phyloP scores from a whole-genome alignment of 2,888 invertebrate species.

The Autographa pulchrina region DNA sequence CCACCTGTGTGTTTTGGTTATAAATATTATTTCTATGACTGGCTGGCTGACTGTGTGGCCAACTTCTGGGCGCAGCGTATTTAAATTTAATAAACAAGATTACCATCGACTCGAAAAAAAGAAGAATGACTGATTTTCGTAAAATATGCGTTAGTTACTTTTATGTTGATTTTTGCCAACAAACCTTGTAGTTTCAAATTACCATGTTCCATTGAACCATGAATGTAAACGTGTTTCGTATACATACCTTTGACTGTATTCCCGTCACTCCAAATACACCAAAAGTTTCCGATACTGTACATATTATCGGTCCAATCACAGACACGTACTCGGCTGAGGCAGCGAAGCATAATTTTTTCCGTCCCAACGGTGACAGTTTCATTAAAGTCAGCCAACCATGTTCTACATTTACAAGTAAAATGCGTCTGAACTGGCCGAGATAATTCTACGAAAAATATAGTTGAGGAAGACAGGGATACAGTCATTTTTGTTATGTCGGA shows the following conservation, averaged over 20 bases:
- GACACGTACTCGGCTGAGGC: conserved; percentile 42
- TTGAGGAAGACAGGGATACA: neutral
- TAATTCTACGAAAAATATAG: conserved; percentile 43
- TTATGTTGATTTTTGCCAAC: neutral
- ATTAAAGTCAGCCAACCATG: conserved; percentile 61
- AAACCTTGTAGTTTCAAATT: neutral
- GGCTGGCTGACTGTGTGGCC: too few relatives aligned
- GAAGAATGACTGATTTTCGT: too few relatives aligned
- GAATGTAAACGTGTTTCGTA: neutral
- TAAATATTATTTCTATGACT: too few relatives aligned
- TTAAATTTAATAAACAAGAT: too few relatives aligned
- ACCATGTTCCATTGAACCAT: neutral
- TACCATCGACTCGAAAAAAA: too few relatives aligned
- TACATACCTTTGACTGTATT: neutral
- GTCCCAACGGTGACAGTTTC: conserved; percentile 62
- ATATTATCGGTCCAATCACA: conserved; percentile 25
- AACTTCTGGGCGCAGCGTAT: too few relatives aligned
- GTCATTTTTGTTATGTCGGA: neutral
- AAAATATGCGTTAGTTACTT: too few relatives aligned
- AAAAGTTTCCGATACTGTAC: conserved; percentile 6
- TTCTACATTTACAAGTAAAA: conserved; percentile 62
- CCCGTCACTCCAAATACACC: neutral
- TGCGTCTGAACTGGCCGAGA: conserved; percentile 46
- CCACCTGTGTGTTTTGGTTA: too few relatives aligned
- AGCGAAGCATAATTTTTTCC: conserved; percentile 56